Evolutionary conservation across 2,888 invertebrate species (phyloP), one percentile per base, ranked within the genome.

Genomic region (Shargacucullia verbasci): DNA sequence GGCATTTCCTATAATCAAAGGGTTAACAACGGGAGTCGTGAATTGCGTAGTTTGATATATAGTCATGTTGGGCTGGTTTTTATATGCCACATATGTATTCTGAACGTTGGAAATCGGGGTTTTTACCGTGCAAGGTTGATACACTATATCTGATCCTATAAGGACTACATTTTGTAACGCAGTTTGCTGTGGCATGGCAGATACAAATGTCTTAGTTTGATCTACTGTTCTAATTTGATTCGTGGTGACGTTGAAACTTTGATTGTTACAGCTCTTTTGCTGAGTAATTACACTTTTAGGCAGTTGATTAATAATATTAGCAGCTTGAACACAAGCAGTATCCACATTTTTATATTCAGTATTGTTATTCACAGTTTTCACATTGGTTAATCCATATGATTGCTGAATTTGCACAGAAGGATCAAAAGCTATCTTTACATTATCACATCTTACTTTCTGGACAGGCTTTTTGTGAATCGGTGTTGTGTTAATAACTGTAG

Each of bases 141-240:
- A 90, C 14, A 85, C 77, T 25, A 88, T 62, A 14, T 87, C 82
- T 8, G 86, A 76, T 13, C 84, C 81, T 50, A 90, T 70, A 7
- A 89, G 54, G 11, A 89, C 79, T 7, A 91, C 76, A 67, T 89
- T 90, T 29, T 82, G 82, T 40, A 83, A 46, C 0, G 75, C 55
- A 4, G 82, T 72, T 59, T 70, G 78, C 50, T 76, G 80, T 5
- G 84, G 78, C 13, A 83, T 57, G 6, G 82, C 31, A 15, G 79
- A 63, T 2, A 82, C 59, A 34, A 78, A 77, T 10, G 82, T 55
- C 48, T 78, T 86, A 8, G 76, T 62, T 35, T 80, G 68, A 43
- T 76, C 66, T 13, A 65, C 53, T 41, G 52, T 59, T 55, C 27
- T 35, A 2, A 35, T 8, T 49, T 41, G 29, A 29, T 57, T 57